A percentile compares a stretch with the other conserved stretches of the same genome.
These are phyloP conservation scores for Cryptus armator DNA, from an alignment of 2,888 invertebrate genomes.

Conservation along the genomic window DNA sequence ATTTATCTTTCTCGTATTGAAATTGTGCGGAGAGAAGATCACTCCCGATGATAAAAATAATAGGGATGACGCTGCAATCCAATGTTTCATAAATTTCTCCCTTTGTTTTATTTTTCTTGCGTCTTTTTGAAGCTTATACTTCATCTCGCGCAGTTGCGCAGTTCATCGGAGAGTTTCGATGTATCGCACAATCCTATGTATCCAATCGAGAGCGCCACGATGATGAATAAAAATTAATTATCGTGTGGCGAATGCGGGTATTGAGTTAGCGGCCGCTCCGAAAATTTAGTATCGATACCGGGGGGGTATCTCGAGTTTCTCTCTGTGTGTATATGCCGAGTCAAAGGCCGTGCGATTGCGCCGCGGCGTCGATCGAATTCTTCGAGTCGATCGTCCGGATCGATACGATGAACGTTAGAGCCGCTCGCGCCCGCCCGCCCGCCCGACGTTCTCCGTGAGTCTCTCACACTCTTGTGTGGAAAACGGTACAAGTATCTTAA, in stretches of 20 bases:
- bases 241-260: slow-evolving; percentile 38
- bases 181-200: not conserved
- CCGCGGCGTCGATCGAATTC: slow-evolving; percentile 68
- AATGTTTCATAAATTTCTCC: not conserved
- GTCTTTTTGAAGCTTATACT: slow-evolving; percentile 24
- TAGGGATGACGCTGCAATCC: slow-evolving; percentile 61
- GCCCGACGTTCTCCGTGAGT: slow-evolving; percentile 42
- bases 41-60: slow-evolving; percentile 60
- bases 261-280: slow-evolving; percentile 36
- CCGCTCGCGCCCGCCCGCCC: not conserved
- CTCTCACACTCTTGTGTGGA: slow-evolving; percentile 42
- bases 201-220: not conserved
- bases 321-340: slow-evolving; percentile 22
- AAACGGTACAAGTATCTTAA: slow-evolving; percentile 70
- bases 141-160: slow-evolving; percentile 14
- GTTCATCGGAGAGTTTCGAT: not conserved
- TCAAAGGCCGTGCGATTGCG: slow-evolving; percentile 40
- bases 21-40: slow-evolving; percentile 47
- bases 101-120: slow-evolving; percentile 19
- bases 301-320: slow-evolving; percentile 17
- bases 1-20: slow-evolving; percentile 35
- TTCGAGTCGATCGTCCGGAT: slow-evolving; percentile 65
- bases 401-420: slow-evolving; percentile 60
- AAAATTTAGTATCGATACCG: slow-evolving; percentile 45
- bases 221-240: slow-evolving; percentile 68